Evolutionary conservation across 2,113 vertebrate species (phyloP), one percentile per base, ranked within the genome.

Genomic region (Tretioscincus oriximinensis): DNA sequence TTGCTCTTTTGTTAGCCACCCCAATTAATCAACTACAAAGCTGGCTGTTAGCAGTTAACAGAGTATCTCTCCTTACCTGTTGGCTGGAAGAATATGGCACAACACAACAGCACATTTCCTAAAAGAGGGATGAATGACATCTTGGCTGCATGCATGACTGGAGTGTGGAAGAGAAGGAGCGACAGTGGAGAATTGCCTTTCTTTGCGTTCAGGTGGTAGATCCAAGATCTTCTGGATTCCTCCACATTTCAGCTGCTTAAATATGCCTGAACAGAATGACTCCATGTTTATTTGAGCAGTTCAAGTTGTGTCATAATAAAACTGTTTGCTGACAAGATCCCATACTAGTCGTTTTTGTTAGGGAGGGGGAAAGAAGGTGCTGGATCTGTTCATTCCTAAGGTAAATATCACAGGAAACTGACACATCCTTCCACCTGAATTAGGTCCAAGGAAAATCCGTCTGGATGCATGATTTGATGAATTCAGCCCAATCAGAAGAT

Each of bases 361-460:
- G 65, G 49, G 24, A 60, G n/a, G 65, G 7, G n/a, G 64, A 7
- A 11, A 21, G 41, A 35, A 2, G 26, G 35, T 63, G 21, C 69
- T 20, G 11, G 47, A 73, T 81, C 64, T n/a, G 26, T 24, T 81
- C 73, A 81, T 76, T 76, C 51, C 31, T 47, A 24, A 58, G 35
- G 21, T 41, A 51, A 26, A n/a, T 75, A 60, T 41, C 24, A 81
- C 72, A 81, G 80, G 80, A 75, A 75, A 68, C 72, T 81, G 80
- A 81, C 72, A 68, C 72, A 75, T 45, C 9, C 29, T 68, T 74
- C 79, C 63, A 60, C 64, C 18, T 74, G n/a, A 47, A 67, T 60
- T 49, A 66, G 18, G 22, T 74, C 75, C 11, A 29, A 18, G 28
- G 65, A 73, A 29, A 81, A 68, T 58, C 7, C 74, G 7, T 49